These are phyloP conservation scores for Anthoptus insignis DNA, from an alignment of 2,888 invertebrate genomes.

Conservation along the genomic window DNA sequence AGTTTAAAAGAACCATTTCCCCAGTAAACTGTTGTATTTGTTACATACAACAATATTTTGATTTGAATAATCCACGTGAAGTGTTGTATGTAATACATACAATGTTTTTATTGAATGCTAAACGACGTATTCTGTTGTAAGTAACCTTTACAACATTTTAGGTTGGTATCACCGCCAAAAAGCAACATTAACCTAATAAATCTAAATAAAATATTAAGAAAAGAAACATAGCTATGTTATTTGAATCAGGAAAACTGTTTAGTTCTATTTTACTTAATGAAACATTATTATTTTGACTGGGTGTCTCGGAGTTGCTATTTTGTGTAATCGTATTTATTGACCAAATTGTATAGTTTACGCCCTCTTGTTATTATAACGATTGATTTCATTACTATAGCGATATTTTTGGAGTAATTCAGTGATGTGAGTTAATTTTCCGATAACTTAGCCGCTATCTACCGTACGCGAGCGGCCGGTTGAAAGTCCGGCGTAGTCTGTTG, in stretches of 20 bases:
- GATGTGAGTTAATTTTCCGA: not conserved
- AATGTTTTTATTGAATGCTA: conserved; percentile 21
- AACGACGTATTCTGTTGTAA: conserved; percentile 10
- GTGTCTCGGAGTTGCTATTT: conserved; percentile 1
- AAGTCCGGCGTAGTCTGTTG: conserved; percentile 1
- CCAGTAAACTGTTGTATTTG: not conserved
- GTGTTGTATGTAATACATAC: conserved; percentile 23
- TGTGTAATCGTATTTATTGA: not conserved
- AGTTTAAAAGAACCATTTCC: not conserved
- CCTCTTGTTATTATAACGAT: not conserved
- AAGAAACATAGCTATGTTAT: too few relatives aligned
- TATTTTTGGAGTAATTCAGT: not conserved
- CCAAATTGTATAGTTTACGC: not conserved
- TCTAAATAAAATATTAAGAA: too few relatives aligned
- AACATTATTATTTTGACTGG: not conserved
- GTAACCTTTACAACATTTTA: not conserved
- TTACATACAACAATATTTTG: too few relatives aligned
- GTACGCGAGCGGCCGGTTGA: not conserved
- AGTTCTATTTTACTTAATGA: too few relatives aligned
- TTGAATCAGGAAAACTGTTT: too few relatives aligned
- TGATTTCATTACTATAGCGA: not conserved
- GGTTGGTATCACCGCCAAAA: conserved; percentile 19
- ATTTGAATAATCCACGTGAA: not conserved
- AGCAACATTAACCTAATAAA: not conserved
- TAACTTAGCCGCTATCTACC: not conserved